phyloP scores from a whole-genome alignment of 92 coral and sea anemone species.

The Montipora capitata region DNA sequence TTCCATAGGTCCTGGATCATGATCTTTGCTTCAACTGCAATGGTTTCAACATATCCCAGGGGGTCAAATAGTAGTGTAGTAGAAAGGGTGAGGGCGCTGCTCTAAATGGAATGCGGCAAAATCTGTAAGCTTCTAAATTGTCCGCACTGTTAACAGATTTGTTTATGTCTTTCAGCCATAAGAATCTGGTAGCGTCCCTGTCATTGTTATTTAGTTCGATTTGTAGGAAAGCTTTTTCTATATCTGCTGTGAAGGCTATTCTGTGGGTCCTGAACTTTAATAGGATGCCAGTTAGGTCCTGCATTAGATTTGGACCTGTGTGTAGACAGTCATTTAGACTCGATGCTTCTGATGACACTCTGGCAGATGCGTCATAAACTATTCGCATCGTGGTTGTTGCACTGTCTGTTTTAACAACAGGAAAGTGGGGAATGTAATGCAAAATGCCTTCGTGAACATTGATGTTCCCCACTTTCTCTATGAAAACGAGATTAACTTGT shows the following conservation, averaged over 20 bases:
- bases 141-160: constrained; percentile 13
- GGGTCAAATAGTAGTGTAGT: neutral
- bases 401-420: constrained; percentile 64
- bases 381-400: constrained; percentile 64
- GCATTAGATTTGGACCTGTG: no score
- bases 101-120: constrained; percentile 70
- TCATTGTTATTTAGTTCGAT: constrained; percentile 37
- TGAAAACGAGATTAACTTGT: constrained; percentile 54
- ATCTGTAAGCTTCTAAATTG: constrained; percentile 41
- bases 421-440: constrained; percentile 70
- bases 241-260: constrained; percentile 53
- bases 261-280: constrained; percentile 55
- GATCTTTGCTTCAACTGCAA: constrained; percentile 38
- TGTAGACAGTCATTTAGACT: constrained; percentile 50
- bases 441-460: constrained; percentile 31
- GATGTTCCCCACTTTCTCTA: constrained; percentile 50
- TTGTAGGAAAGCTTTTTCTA: constrained; percentile 50
- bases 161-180: constrained; percentile 47
- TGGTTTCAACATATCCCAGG: constrained; percentile 27
- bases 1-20: constrained; percentile 57
- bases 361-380: constrained; percentile 21
- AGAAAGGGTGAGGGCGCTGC: constrained; percentile 69
- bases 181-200: constrained; percentile 47
- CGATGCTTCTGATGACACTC: constrained; percentile 33
- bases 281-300: no score